Evolutionary conservation across 2,888 invertebrate genomes (phyloP).

Genomic region (Meteorus cinctellus): DNA sequence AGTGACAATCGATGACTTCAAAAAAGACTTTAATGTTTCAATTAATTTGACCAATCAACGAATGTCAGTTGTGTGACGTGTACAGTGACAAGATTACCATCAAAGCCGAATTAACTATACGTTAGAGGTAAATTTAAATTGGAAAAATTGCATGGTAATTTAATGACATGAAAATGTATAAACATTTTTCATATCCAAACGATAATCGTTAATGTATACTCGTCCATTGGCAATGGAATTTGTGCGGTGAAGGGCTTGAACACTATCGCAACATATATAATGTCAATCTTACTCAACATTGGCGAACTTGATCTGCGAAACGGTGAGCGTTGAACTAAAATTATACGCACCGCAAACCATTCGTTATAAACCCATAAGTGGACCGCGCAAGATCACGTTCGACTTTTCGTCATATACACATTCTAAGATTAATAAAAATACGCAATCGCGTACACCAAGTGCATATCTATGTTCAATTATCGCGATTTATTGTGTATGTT

Average conservation of each 20-base stretch:
- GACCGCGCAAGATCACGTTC: conserved; percentile 18
- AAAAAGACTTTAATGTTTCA: neutral
- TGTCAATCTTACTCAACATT: neutral
- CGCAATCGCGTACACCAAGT: neutral
- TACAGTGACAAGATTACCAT: conserved; percentile 6
- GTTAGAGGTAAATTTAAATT: neutral
- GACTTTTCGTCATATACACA: conserved; percentile 8
- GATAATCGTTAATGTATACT: neutral
- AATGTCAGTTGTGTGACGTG: neutral
- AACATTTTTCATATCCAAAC: neutral
- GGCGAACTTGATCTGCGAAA: conserved; percentile 28
- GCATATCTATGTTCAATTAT: conserved; percentile 8
- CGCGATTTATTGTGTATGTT: conserved; percentile 7
- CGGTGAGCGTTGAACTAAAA: neutral
- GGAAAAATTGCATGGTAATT: neutral
- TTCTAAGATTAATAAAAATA: neutral
- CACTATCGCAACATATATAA: neutral
- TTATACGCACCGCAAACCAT: conserved; percentile 16
- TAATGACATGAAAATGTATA: neutral
- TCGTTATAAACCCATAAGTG: conserved; percentile 20
- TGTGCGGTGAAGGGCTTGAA: neutral
- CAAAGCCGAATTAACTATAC: neutral
- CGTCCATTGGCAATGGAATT: neutral
- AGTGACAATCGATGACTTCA: conserved; percentile 14
- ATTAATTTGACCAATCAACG: neutral